Conservation (phyloP, 2,888 invertebrate genomes). For the Drosophila glabriapex region DNA sequence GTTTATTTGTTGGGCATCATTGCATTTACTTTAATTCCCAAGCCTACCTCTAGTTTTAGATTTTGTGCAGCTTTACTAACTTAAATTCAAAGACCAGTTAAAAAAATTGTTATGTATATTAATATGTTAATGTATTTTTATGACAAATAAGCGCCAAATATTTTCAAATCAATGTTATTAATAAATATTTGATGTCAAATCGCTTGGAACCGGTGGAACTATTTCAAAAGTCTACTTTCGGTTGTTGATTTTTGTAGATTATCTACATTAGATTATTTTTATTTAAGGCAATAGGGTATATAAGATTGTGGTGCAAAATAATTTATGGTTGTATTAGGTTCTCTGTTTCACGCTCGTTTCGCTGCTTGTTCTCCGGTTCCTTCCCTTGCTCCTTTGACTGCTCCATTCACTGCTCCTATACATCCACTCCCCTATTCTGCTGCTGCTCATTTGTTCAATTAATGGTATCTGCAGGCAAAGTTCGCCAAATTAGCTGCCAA, state of each 20-base stretch:
- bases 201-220: fast-evolving
- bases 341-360: not conserved
- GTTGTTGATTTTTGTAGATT: not conserved
- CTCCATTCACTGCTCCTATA: not conserved
- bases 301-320: conserved; percentile 22
- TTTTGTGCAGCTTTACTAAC: not conserved
- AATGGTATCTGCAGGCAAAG: conserved; percentile 48
- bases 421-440: not conserved
- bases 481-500: conserved; percentile 27
- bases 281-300: not conserved
- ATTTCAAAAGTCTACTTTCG: not conserved
- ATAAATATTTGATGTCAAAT: not conserved
- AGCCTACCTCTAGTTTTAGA: not conserved
- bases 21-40: not conserved
- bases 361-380: not conserved
- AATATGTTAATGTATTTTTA: not conserved
- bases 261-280: not conserved
- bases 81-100: no score
- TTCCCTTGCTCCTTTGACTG: not conserved
- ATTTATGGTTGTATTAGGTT: conserved; percentile 20
- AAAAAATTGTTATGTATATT: no score
- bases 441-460: conserved; percentile 9
- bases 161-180: not conserved
- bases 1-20: not conserved
- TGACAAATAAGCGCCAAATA: not conserved